Evolutionary conservation across 2,113 vertebrate species (phyloP).

Genomic region (Dinomys branickii): DNA sequence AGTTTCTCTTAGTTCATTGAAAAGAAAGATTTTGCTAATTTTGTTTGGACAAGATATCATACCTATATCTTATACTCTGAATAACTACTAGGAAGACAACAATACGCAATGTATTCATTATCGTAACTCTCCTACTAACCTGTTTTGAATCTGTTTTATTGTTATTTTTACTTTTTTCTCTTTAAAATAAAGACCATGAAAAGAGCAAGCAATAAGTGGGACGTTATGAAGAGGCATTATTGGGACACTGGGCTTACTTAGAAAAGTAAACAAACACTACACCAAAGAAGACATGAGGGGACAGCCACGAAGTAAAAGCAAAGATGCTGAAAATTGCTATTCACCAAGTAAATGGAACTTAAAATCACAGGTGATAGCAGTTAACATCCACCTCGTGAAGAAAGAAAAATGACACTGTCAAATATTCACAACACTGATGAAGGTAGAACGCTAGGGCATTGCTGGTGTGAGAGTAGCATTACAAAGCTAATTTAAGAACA

Average conservation of each 20-base stretch:
- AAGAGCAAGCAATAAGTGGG: background rate
- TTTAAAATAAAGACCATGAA: too few relatives aligned
- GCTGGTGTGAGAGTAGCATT: background rate
- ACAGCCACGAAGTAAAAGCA: background rate
- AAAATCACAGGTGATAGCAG: background rate
- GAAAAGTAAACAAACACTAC: background rate
- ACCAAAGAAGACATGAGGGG: background rate
- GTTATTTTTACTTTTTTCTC: too few relatives aligned
- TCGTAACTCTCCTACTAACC: too few relatives aligned
- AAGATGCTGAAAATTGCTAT: background rate
- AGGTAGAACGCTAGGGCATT: background rate
- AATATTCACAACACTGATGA: background rate
- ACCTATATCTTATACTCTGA: too few relatives aligned
- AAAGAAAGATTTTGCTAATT: too few relatives aligned
- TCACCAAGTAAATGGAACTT: background rate
- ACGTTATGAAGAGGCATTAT: background rate
- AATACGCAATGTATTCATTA: too few relatives aligned
- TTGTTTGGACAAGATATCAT: too few relatives aligned
- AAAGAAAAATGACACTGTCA: background rate
- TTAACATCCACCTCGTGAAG: background rate
- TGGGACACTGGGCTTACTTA: background rate
- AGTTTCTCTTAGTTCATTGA: too few relatives aligned
- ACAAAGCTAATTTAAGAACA: background rate
- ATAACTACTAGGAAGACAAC: too few relatives aligned
- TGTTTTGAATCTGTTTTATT: too few relatives aligned